These are phyloP conservation scores for Enteromius radiatus DNA, from an alignment of 2,797 vertebrate genomes.

Conservation along the genomic window DNA sequence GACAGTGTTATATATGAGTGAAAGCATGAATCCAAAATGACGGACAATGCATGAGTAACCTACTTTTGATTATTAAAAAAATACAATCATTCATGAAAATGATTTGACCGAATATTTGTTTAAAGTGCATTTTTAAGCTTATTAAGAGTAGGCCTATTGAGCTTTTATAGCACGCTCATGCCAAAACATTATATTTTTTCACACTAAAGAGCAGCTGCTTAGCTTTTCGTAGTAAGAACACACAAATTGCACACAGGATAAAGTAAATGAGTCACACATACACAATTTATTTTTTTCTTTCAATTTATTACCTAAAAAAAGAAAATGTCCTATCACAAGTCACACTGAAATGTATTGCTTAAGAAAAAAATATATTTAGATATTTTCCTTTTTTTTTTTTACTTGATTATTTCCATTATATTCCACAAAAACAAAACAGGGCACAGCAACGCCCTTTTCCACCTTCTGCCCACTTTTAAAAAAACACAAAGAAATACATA, in stretches of 20 bases:
- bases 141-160: background rate
- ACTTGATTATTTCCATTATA: constrained; percentile 80
- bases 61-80: background rate
- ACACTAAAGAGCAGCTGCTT: background rate
- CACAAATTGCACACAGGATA: background rate
- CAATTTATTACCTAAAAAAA: constrained; percentile 88
- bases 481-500: constrained; percentile 88
- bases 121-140: background rate
- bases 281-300: constrained; percentile 72
- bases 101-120: background rate
- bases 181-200: background rate
- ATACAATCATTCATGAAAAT: background rate
- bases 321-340: constrained; percentile 88
- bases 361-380: constrained; percentile 88
- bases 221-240: background rate
- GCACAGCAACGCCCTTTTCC: constrained; percentile 67
- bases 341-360: constrained; percentile 92
- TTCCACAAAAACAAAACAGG: constrained; percentile 77
- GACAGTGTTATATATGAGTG: background rate
- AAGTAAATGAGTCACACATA: constrained; percentile 24
- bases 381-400: constrained; percentile 72
- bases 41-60: background rate
- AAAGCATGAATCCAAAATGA: background rate
- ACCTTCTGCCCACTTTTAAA: constrained; percentile 74
- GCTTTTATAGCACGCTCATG: background rate